Conservation (phyloP, 92 coral and sea anemone species). For the Palythoa grandis region DNA sequence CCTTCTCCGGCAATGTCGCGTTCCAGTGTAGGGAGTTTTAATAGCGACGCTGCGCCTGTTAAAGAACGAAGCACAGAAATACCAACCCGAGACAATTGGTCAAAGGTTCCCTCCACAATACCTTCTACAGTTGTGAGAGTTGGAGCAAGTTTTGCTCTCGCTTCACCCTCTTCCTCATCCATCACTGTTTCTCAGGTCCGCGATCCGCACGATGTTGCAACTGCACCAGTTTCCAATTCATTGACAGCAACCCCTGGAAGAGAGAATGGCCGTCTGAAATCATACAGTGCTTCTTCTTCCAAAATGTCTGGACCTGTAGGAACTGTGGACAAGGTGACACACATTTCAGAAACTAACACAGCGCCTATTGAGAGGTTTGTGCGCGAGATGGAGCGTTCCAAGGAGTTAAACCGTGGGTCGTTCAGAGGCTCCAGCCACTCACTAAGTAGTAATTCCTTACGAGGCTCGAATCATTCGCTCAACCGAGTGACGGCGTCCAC, state of each 20-base stretch:
- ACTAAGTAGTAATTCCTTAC: conserved; percentile 2
- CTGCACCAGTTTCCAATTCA: conserved; percentile 20
- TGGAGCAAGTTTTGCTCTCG: conserved; percentile 29
- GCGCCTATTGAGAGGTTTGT: conserved; percentile 41
- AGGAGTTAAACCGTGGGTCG: conserved; percentile 35
- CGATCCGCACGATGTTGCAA: background rate
- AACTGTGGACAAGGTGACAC: background rate
- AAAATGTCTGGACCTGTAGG: background rate
- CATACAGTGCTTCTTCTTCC: background rate
- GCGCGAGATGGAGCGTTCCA: conserved; percentile 42
- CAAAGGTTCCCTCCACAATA: background rate
- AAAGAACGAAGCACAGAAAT: conserved; percentile 9
- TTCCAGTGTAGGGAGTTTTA: conserved; percentile 22
- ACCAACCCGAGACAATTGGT: background rate
- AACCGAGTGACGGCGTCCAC: conserved; percentile 22
- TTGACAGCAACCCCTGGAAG: background rate
- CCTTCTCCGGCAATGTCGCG: conserved; percentile 43
- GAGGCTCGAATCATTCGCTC: conserved; percentile 33
- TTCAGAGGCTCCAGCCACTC: conserved; percentile 34
- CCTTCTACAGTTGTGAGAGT: conserved; percentile 32
- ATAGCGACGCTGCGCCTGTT: conserved; percentile 14
- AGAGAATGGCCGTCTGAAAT: background rate
- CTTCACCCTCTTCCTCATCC: conserved; percentile 29
- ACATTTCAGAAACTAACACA: background rate
- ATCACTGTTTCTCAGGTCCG: background rate